Conservation (phyloP, 2,888 invertebrate genomes). For the Agriotes lineatus region DNA sequence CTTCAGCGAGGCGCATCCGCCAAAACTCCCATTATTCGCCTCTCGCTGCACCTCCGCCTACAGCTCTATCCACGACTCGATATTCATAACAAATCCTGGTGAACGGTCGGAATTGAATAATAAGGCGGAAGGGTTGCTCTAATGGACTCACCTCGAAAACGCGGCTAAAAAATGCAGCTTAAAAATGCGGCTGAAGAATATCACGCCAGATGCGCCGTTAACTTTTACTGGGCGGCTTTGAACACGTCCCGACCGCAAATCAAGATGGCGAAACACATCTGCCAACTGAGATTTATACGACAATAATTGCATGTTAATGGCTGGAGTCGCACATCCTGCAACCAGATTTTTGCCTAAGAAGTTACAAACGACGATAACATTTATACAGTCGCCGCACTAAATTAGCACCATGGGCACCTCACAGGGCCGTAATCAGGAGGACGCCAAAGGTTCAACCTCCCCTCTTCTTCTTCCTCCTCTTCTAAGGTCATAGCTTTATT, state of each 20-base stretch:
- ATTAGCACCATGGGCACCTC: background rate
- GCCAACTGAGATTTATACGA: conserved; percentile 17
- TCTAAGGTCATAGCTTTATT: too few species aligned
- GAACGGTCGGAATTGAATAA: background rate
- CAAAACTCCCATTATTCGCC: conserved; percentile 4
- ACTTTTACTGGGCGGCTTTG: background rate
- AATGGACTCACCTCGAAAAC: conserved; percentile 16
- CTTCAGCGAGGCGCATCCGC: conserved; percentile 14
- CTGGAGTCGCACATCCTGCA: conserved; percentile 1
- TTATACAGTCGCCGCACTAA: conserved; percentile 7
- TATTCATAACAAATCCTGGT: conserved; percentile 28
- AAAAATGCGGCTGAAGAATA: conserved; percentile 2
- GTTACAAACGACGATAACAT: background rate
- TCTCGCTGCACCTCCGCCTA: conserved; percentile 8
- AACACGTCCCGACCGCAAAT: conserved; percentile 19
- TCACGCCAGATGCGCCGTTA: conserved; percentile 9
- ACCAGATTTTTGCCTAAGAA: background rate
- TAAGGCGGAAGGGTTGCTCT: conserved; percentile 8
- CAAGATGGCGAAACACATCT: conserved; percentile 19
- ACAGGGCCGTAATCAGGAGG: too few species aligned
- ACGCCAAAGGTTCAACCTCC: too few species aligned
- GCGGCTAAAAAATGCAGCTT: background rate
- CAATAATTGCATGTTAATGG: conserved; percentile 17
- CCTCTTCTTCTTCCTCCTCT: too few species aligned
- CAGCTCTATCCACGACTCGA: conserved; percentile 6